phyloP scores from a whole-genome alignment of 2,888 invertebrate genomes.

The Brachylomia viminalis region DNA sequence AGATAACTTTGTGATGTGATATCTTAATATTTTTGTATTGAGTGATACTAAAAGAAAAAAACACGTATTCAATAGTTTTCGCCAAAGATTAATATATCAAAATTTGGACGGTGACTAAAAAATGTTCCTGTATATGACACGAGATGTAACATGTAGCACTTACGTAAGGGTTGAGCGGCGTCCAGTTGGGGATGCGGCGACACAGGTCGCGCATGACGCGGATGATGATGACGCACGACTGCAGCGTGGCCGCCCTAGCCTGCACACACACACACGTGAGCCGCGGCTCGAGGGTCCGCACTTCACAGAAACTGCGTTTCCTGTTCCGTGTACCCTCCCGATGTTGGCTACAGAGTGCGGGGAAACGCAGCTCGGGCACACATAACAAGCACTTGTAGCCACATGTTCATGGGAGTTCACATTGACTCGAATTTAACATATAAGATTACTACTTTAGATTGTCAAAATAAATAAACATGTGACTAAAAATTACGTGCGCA shows the following conservation, averaged over 20 bases:
- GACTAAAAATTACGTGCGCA: conserved; percentile 88
- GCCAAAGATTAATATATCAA: too few relatives aligned
- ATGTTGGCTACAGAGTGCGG: conserved; percentile 81
- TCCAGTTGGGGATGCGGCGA: conserved; percentile 98
- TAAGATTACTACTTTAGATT: conserved; percentile 63
- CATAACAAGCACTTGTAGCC: conserved; percentile 85
- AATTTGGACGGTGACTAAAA: too few relatives aligned
- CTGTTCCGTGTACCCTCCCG: conserved; percentile 72
- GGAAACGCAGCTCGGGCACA: conserved; percentile 84
- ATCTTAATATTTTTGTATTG: too few relatives aligned
- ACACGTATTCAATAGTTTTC: too few relatives aligned
- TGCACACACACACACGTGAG: conserved; percentile 74
- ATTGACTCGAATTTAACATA: conserved; percentile 52
- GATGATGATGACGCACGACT: conserved; percentile 99
- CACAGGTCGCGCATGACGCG: conserved; percentile 98
- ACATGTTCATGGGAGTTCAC: conserved; percentile 87
- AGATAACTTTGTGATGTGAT: too few relatives aligned
- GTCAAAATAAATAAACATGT: conserved; percentile 86
- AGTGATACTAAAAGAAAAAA: too few relatives aligned
- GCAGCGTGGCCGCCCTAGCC: conserved; percentile 98
- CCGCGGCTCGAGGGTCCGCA: too few relatives aligned
- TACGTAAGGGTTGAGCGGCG: conserved; percentile 98
- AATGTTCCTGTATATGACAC: too few relatives aligned
- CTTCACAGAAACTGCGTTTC: conserved; percentile 83
- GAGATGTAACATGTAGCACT: too few relatives aligned